These are phyloP conservation scores for Theretra japonica DNA, from an alignment of 2,888 invertebrate genomes.

Conservation along the genomic window DNA sequence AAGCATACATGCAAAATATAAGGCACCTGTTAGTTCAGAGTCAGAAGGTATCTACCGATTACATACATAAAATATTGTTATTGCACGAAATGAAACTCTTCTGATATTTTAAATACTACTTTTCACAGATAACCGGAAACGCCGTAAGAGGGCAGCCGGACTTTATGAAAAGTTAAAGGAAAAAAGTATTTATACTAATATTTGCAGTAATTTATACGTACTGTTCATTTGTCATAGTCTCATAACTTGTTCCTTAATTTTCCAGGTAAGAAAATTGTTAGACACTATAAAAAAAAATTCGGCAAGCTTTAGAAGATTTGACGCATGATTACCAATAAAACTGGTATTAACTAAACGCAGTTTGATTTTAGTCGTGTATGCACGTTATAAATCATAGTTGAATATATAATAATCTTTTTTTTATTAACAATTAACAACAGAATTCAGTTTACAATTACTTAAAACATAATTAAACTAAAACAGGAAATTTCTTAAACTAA, in stretches of 20 bases:
- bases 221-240: slow-evolving; percentile 20
- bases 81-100: background rate
- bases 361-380: background rate
- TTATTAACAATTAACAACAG: too few relatives aligned
- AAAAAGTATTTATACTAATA: background rate
- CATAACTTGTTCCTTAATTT: background rate
- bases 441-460: too few relatives aligned
- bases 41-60: slow-evolving; percentile 32
- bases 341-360: background rate
- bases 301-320: slow-evolving; percentile 19
- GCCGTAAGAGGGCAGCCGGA: background rate
- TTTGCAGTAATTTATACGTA: background rate
- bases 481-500: too few relatives aligned
- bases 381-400: too few relatives aligned
- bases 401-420: too few relatives aligned
- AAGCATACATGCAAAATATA: slow-evolving; percentile 43
- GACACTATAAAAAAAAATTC: slow-evolving; percentile 18
- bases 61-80: background rate
- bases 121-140: background rate
- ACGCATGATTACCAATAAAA: background rate
- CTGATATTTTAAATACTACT: background rate
- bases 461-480: too few relatives aligned
- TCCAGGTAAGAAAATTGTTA: slow-evolving; percentile 27
- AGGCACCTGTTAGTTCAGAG: slow-evolving; percentile 37
- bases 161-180: background rate